Evolutionary conservation across 2,113 vertebrate genomes (phyloP), one percentile per base, ranked within the genome.

Genomic region (Corvus hawaiiensis): DNA sequence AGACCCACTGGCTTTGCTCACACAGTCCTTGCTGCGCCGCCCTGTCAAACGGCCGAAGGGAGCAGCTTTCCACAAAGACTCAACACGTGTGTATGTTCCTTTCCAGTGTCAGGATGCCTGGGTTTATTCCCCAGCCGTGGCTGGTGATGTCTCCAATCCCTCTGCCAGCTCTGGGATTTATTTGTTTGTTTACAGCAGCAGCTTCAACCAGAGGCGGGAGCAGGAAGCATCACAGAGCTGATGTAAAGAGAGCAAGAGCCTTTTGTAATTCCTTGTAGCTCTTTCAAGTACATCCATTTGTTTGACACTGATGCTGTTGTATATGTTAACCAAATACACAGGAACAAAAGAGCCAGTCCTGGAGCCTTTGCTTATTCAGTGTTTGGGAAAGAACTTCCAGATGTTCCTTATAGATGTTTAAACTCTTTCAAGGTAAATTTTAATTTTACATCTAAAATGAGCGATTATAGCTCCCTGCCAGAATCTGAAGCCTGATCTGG

Each of bases 261-360:
- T 92, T 85, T 90, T 94, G 90, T 95, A 94, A 96, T 86, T 92
- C 92, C 83, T 77, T 92, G 92, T 96, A 90, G 82, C 82, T 94
- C 85, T 94, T 96, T 90, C 78, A 82, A 93, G 78, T 93, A 85
- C 73, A 58, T 76, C 63, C 68, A 77, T 91, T 94, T 79, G n/a
- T 84, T 85, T 96, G 92, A 94, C 88, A 61, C 71, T 44, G 74
- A 72, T 28, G 55, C 85, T 90, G 67, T 54, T 69, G 68, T 84
- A 35, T 92, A 39, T 74, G 92, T 92, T 86, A 92, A 81, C 63
- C 48, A 81, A 86, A 71, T 6, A 58, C 32, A 55, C 39, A 30
- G 0, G 0, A 77, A 59, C 22, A 93, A 58, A 95, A 63, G 67
- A 73, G 33, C 6, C 30, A 19, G n/a, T 43, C 59, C 94, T 71